Base-by-base conservation (phyloP, 2,113 vertebrate genomes). In the Prunella himalayana region DNA sequence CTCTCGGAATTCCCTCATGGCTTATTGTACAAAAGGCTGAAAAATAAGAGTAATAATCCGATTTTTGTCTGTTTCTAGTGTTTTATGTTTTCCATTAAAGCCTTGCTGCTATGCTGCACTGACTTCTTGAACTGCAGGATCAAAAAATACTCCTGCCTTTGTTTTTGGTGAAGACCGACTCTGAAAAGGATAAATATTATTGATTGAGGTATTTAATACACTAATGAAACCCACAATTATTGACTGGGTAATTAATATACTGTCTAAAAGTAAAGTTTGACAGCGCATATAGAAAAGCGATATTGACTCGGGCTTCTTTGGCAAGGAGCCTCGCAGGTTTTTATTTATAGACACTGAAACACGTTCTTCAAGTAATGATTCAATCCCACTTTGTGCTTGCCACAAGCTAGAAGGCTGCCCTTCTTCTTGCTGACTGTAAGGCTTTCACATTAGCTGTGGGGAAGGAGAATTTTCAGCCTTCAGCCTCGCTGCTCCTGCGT, bases 191-290 rank as follows among this genome's bases (percentile, higher is more conserved):
- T 97, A 98, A 98, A 98, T 98, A 98, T 95, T 98, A 98, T 98
- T 50, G 98, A 98, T 96, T 87, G 30, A 95, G 95, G 96, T 97
- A 97, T 98, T 98, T 98, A 98, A 98, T 98, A 98, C 97, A 95
- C 98, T 98, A 98, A 98, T 98, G 98, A 98, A 98, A 98, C 97
- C 97, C 97, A 86, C 96, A 64, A 90, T 95, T 98, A 98, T 98
- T 60, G 98, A 98, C 97, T 97, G 78, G 78, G 96, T 98, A 98
- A 98, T 98, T 98, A 98, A 98, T 98, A 98, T 92, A 97, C 98
- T 97, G 97, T 98, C 97, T 97, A 96, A 97, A 97, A 98, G 98
- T 98, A 96, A 98, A 97, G 94, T 97, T 98, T 97, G 97, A 97
- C 97, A 97, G 96, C 41, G 81, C 95, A 86, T 93, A 91, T 91